Conservation (phyloP, 1,140 invertebrate genomes). For the Drosophila chauvacae region DNA sequence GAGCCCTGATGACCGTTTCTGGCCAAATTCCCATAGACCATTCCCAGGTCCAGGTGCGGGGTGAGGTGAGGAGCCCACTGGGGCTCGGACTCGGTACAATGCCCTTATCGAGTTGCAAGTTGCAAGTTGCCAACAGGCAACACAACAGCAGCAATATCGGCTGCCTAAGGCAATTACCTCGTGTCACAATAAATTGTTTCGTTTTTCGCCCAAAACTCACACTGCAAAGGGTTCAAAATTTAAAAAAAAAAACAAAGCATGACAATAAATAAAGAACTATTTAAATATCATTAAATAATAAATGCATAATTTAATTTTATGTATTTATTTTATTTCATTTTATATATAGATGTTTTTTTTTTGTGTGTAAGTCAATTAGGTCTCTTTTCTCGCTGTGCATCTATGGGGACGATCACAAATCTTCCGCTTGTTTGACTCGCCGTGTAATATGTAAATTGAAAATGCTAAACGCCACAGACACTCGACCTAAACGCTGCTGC, state of each 20-base stretch:
- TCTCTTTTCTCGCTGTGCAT: neutral
- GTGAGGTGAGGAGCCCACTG: slow-evolving; percentile 10
- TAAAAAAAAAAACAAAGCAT: too few relatives aligned
- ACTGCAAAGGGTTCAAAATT: neutral
- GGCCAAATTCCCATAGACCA: slow-evolving; percentile 23
- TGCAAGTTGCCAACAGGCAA: slow-evolving; percentile 28
- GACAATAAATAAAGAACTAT: neutral
- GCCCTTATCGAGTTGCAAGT: slow-evolving; percentile 52
- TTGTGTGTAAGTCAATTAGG: rapidly evolving
- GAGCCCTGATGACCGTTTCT: slow-evolving; percentile 55
- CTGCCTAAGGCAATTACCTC: slow-evolving; percentile 71
- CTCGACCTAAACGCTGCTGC: slow-evolving; percentile 48
- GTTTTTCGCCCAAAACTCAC: slow-evolving; percentile 39
- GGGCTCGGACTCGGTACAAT: slow-evolving; percentile 48
- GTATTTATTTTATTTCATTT: too few relatives aligned
- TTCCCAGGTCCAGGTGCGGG: slow-evolving; percentile 22
- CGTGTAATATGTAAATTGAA: slow-evolving; percentile 83
- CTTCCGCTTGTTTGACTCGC: slow-evolving; percentile 69
- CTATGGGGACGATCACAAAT: slow-evolving; percentile 58
- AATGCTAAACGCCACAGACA: slow-evolving; percentile 81
- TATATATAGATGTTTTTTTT: neutral
- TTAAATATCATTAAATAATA: neutral
- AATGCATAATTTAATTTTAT: neutral
- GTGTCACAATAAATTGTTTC: slow-evolving; percentile 81
- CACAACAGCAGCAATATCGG: slow-evolving; percentile 43